Conservation (phyloP, 2,888 invertebrate genomes). For the Tetragnatha montana region DNA sequence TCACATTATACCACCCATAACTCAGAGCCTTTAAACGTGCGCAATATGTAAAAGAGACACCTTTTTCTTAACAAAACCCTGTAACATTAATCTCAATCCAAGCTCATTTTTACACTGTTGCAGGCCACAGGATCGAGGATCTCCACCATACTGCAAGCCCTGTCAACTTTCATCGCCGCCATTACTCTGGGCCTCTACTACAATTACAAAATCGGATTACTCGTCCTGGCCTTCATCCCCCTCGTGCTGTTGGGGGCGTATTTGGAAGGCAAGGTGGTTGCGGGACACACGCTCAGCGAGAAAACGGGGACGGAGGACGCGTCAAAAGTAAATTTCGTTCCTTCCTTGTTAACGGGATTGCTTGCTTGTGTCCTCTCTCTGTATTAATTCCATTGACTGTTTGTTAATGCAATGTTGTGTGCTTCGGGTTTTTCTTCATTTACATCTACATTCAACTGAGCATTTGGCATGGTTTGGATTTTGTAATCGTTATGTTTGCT, state of each 20-base stretch:
- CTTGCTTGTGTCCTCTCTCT: background rate
- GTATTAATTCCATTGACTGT: background rate
- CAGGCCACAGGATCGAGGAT: conserved; percentile 87
- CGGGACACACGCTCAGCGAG: conserved; percentile 80
- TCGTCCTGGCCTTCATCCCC: conserved; percentile 82
- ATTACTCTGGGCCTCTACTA: conserved; percentile 82
- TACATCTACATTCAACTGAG: background rate
- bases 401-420: background rate
- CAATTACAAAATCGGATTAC: conserved; percentile 84
- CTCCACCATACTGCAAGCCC: conserved; percentile 83
- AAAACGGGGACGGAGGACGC: conserved; percentile 82
- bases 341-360: background rate
- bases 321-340: conserved; percentile 80
- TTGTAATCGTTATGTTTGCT: too few species aligned
- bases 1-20: too few species aligned
- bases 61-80: background rate
- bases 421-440: background rate
- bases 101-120: background rate
- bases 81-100: background rate
- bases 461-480: background rate
- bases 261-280: conserved; percentile 82
- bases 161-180: conserved; percentile 78
- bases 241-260: conserved; percentile 82
- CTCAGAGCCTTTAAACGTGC: too few species aligned
- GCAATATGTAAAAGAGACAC: background rate